Evolutionary conservation across 2,888 invertebrate genomes (phyloP), one percentile per base, ranked within the genome.

Genomic region (Gerris lacustris): DNA sequence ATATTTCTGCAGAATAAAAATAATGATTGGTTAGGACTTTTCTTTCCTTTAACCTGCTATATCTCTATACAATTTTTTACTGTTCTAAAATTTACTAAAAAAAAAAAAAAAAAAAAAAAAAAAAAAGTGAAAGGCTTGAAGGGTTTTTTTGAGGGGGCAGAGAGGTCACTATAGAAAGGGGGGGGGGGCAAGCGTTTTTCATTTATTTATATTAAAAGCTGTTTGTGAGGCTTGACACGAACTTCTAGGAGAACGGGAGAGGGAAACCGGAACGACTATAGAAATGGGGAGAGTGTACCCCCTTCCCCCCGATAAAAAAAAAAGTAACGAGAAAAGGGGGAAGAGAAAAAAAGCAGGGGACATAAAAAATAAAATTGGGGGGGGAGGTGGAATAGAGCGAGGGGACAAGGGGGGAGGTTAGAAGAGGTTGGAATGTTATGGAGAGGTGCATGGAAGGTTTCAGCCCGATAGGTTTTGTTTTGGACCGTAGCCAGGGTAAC

Each of bases 161-260:
- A n/a, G n/a, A n/a, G n/a, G n/a, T n/a, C n/a, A n/a, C n/a, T n/a
- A n/a, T n/a, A n/a, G n/a, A n/a, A n/a, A 18, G n/a, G 64, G 64
- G 6, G 7, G 6, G 64, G 31, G n/a, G 64, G 64, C 7, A 7
- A 64, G 9, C 15, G 11, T 55, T 15, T 55, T 55, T 55, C 55
- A 55, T 55, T 55, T 55, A 55, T 55, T 55, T 55, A 55, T 55
- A 55, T 55, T 55, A 55, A 55, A 55, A 55, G 55, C 55, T 55
- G 55, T 55, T 55, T 55, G 55, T 55, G 55, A 55, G 55, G 55
- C 55, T 55, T 55, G 70, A 67, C 17, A 31, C 67, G 45, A 67
- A n/a, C 47, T 45, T 17, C 70, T 45, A 69, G 73, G 73, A 74
- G 64, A 64, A 73, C 67, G 70, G 73, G 71, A 71, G 75, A 70